Conservation (phyloP, 2,888 invertebrate species). For the Pheosia gnoma region DNA sequence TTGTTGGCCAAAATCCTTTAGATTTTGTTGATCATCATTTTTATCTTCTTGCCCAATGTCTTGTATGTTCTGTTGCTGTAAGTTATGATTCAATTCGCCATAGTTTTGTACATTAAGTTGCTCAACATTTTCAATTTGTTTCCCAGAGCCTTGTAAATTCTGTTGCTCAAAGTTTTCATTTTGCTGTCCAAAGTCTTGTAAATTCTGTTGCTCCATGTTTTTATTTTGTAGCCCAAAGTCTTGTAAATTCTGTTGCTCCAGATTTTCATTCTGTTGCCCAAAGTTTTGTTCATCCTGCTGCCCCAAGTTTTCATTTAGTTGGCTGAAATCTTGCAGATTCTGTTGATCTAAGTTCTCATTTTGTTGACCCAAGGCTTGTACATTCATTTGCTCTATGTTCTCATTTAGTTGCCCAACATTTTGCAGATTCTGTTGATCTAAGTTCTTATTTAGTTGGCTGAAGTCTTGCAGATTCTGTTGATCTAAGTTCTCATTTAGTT, state of each 20-base stretch:
- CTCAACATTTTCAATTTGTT: slow-evolving; percentile 6
- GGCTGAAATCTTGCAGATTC: slow-evolving; percentile 20
- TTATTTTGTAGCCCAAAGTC: slow-evolving; percentile 12
- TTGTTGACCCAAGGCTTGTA: slow-evolving; percentile 10
- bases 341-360: slow-evolving; percentile 18
- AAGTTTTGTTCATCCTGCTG: slow-evolving; percentile 12
- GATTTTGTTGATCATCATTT: slow-evolving; percentile 12
- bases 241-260: slow-evolving; percentile 11
- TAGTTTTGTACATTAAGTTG: slow-evolving; percentile 13
- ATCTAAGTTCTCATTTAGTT: slow-evolving; percentile 24
- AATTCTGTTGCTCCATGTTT: slow-evolving; percentile 8
- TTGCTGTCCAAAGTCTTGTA: slow-evolving; percentile 10
- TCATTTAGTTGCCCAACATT: slow-evolving; percentile 10
- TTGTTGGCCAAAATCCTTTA: slow-evolving; percentile 18
- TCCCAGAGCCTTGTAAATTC: slow-evolving; percentile 4
- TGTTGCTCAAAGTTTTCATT: slow-evolving; percentile 8
- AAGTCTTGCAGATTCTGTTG: slow-evolving; percentile 30
- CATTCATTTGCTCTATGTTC: slow-evolving; percentile 13
- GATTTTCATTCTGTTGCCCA: slow-evolving; percentile 8
- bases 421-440: slow-evolving; percentile 10
- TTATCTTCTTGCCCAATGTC: slow-evolving; percentile 9
- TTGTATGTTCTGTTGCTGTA: slow-evolving; percentile 13
- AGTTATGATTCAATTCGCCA: slow-evolving; percentile 18
- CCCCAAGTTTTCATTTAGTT: slow-evolving; percentile 17
- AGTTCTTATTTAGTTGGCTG: slow-evolving; percentile 19